Evolutionary conservation across 1,140 invertebrate species (phyloP).

Genomic region (Drosophila nikananu): DNA sequence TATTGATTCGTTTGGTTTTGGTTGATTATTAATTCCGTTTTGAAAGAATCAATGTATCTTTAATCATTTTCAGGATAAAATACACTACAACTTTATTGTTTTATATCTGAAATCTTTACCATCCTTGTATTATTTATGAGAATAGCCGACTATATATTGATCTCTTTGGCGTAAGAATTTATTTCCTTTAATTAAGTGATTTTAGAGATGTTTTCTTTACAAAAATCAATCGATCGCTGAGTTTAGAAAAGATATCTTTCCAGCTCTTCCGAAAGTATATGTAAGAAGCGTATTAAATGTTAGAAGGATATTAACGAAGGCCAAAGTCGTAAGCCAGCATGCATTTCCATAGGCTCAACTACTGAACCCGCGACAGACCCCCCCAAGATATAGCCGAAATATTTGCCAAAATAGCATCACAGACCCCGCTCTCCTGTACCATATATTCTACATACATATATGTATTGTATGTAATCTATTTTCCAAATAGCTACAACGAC

Average conservation of each 20-base stretch:
- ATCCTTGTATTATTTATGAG: not conserved
- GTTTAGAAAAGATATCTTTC: not conserved
- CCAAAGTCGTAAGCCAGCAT: slow-evolving; percentile 81
- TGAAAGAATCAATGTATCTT: not conserved
- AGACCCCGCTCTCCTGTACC: slow-evolving; percentile 61
- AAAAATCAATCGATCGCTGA: not conserved
- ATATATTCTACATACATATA: slow-evolving; percentile 51
- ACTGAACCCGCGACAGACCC: slow-evolving; percentile 29
- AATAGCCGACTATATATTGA: not conserved
- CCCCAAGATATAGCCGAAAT: slow-evolving; percentile 51
- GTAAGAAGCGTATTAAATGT: slow-evolving; percentile 58
- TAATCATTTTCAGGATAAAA: not conserved
- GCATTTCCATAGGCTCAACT: slow-evolving; percentile 71
- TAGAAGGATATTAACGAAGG: slow-evolving; percentile 61
- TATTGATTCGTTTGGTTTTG: not conserved
- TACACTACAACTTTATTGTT: not conserved
- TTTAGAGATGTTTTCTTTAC: not conserved
- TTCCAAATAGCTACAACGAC: slow-evolving; percentile 64
- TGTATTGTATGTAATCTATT: slow-evolving; percentile 51
- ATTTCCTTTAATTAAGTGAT: not conserved
- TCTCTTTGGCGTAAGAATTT: not conserved
- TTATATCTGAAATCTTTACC: not conserved
- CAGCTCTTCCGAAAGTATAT: slow-evolving; percentile 24
- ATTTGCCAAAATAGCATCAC: slow-evolving; percentile 66
- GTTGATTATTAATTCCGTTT: not conserved